Percentiles rank a stretch among this genome's conserved stretches.
Conservation (phyloP, 2,888 invertebrate species). For the Drosophila silvestris region DNA sequence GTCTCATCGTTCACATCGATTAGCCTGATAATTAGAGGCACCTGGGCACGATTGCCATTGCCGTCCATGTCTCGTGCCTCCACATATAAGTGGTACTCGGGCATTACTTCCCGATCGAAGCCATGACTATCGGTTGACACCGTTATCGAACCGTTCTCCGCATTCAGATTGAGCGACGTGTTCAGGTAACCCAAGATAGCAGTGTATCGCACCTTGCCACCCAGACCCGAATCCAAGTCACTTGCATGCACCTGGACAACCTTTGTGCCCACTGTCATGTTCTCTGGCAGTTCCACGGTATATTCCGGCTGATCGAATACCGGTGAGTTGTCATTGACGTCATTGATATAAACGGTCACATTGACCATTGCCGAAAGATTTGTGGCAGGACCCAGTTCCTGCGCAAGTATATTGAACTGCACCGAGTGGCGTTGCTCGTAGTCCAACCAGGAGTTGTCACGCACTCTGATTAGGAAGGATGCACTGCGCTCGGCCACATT, state of each 20-base stretch:
- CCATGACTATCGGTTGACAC: conserved; percentile 91
- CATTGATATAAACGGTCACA: conserved; percentile 92
- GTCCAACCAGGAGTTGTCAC: conserved; percentile 93
- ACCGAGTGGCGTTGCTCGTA: conserved; percentile 93
- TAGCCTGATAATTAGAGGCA: conserved; percentile 91
- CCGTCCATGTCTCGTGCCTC: conserved; percentile 96
- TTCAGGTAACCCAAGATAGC: conserved; percentile 91
- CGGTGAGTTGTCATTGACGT: conserved; percentile 95
- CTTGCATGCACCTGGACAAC: conserved; percentile 91
- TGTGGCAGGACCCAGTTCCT: conserved; percentile 91
- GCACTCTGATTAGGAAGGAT: conserved; percentile 93
- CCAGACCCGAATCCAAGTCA: conserved; percentile 91
- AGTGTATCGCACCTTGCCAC: conserved; percentile 92
- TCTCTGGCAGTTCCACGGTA: conserved; percentile 91
- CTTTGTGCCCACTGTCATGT: conserved; percentile 90
- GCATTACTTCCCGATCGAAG: conserved; percentile 93
- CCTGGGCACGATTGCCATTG: conserved; percentile 90
- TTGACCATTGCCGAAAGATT: conserved; percentile 91
- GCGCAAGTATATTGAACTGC: conserved; percentile 91
- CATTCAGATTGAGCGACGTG: conserved; percentile 92
- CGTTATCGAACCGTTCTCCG: conserved; percentile 91
- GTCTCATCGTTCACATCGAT: conserved; percentile 94
- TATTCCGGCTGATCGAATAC: conserved; percentile 91
- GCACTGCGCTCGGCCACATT: conserved; percentile 92
- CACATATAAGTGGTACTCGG: conserved; percentile 91